Percentiles rank a stretch among this genome's conserved stretches.
phyloP scores from a whole-genome alignment of 2,888 invertebrate species.

The Epirrhoe alternata region DNA sequence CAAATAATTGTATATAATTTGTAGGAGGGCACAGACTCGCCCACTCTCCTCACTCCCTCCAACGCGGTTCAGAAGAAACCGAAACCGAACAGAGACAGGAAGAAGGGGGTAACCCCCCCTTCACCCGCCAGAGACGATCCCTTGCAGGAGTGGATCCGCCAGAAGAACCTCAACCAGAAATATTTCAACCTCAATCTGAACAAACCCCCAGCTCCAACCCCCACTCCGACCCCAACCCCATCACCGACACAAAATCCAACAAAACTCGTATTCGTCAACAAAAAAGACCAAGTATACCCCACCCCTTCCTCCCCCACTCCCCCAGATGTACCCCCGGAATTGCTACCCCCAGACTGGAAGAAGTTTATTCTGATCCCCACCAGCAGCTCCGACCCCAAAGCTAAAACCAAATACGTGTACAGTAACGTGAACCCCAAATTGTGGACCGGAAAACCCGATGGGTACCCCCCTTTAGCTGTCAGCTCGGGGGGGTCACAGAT shows the following conservation, averaged over 20 bases:
- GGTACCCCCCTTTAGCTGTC: background rate
- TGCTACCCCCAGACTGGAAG: background rate
- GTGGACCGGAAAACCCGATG: background rate
- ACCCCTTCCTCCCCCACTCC: background rate
- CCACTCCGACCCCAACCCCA: background rate
- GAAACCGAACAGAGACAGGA: background rate
- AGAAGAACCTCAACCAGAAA: slow-evolving; percentile 41
- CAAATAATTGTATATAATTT: too few relatives aligned
- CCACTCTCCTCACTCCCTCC: too few relatives aligned
- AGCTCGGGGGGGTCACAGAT: background rate
- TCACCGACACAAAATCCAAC: background rate
- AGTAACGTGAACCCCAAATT: background rate
- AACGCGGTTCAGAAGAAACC: background rate
- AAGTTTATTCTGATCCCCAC: background rate
- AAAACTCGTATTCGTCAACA: too few relatives aligned
- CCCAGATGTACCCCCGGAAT: background rate
- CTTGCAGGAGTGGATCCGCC: slow-evolving; percentile 43
- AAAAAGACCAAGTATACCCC: too few relatives aligned
- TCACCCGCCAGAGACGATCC: slow-evolving; percentile 4
- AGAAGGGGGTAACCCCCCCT: background rate
- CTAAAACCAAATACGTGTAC: background rate
- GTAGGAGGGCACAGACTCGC: too few relatives aligned
- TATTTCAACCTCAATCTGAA: slow-evolving; percentile 44
- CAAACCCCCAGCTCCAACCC: background rate
- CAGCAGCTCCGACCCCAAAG: background rate